These are phyloP conservation scores for Cyprinus carpio DNA, from an alignment of 2,113 vertebrate species.

Conservation along the genomic window DNA sequence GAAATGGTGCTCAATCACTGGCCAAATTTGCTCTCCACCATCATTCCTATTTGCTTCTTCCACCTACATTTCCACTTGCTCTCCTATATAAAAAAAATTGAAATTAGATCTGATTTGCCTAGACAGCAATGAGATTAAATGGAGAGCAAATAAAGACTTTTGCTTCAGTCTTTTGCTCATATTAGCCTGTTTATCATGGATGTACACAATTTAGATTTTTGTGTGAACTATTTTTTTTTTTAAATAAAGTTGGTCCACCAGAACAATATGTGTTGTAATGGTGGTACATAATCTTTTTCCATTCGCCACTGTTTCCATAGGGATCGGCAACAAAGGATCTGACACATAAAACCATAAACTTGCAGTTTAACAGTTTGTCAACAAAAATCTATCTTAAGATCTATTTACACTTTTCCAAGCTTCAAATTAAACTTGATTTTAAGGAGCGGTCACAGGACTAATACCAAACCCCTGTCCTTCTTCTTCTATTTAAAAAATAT, in stretches of 20 bases:
- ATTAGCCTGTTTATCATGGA: background rate
- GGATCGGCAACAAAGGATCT: no score
- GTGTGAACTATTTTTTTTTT: no score
- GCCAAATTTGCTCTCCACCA: background rate
- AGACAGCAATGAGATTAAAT: constrained; percentile 10
- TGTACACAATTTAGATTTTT: no score
- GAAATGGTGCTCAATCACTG: background rate
- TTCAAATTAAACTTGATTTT: background rate
- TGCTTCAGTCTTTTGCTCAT: background rate
- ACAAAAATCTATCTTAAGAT: background rate
- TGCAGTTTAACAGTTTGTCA: no score
- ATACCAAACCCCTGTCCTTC: background rate
- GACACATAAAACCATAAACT: no score
- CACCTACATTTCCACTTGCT: background rate
- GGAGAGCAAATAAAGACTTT: background rate
- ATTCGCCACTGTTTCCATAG: no score
- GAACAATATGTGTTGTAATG: no score
- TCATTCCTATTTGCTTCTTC: background rate
- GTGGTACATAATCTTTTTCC: no score
- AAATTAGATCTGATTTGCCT: background rate
- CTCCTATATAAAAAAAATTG: background rate
- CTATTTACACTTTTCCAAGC: background rate
- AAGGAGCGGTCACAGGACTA: background rate
- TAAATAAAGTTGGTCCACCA: no score
- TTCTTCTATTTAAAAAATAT: background rate